Evolutionary conservation across 2,888 invertebrate species (phyloP).

Genomic region (Meghimatium bilineatum): DNA sequence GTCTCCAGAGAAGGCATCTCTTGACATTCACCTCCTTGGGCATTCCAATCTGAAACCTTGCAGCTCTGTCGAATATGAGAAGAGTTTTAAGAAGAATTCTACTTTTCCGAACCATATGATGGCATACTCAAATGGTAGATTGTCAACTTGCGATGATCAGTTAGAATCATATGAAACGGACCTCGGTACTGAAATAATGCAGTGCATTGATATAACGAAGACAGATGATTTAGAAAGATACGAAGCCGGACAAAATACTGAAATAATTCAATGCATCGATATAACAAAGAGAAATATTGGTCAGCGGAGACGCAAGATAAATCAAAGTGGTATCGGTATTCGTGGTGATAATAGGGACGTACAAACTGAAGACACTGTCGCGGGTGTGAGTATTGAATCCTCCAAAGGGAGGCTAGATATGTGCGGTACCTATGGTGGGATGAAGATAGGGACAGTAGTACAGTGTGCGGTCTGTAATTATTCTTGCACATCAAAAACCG

Average conservation of each 20-base stretch:
- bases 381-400: not conserved
- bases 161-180: too few relatives aligned
- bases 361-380: not conserved
- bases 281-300: not conserved
- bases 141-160: conserved; percentile 26
- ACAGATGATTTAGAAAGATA: not conserved
- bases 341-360: not conserved
- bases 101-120: conserved; percentile 28
- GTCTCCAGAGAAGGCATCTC: not conserved
- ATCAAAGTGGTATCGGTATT: not conserved
- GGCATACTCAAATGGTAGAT: conserved; percentile 15
- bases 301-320: not conserved
- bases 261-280: too few relatives aligned
- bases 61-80: conserved; percentile 36
- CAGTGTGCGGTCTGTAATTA: conserved; percentile 13
- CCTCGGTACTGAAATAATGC: too few relatives aligned
- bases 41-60: conserved; percentile 43
- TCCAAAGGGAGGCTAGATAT: not conserved
- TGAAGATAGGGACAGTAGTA: not conserved
- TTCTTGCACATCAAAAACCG: conserved; percentile 17
- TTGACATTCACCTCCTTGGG: conserved; percentile 38
- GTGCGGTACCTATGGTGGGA: not conserved
- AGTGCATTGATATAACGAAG: too few relatives aligned
- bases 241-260: not conserved
- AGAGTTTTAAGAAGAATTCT: conserved; percentile 38